Evolutionary conservation across 2,888 invertebrate species (phyloP).

Genomic region (Drosophila putrida): DNA sequence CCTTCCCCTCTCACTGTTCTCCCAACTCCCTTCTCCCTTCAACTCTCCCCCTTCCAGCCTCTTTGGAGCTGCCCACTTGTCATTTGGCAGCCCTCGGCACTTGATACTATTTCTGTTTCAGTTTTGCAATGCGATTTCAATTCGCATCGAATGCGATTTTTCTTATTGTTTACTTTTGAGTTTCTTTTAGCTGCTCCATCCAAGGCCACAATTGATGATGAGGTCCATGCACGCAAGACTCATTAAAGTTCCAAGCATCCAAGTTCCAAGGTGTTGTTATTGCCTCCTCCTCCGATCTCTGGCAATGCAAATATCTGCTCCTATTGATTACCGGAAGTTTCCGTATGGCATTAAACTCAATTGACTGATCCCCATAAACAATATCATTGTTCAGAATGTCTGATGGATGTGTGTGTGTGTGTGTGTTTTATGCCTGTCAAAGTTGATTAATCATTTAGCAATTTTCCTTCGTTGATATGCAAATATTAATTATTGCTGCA

Average conservation of each 20-base stretch:
- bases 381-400: slow-evolving; percentile 22
- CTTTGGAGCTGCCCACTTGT: slow-evolving; percentile 9
- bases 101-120: slow-evolving; percentile 63
- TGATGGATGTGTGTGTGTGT: slow-evolving; percentile 58
- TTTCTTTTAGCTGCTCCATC: slow-evolving; percentile 35
- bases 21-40: too few relatives aligned
- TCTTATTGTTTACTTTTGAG: slow-evolving; percentile 41
- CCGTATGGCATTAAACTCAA: slow-evolving; percentile 45
- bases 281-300: neutral
- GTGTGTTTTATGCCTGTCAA: slow-evolving; percentile 51
- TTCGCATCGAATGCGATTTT: slow-evolving; percentile 19
- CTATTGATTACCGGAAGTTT: slow-evolving; percentile 63
- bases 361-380: slow-evolving; percentile 55
- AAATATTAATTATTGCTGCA: neutral
- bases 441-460: slow-evolving; percentile 35
- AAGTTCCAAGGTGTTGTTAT: slow-evolving; percentile 20
- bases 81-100: slow-evolving; percentile 26
- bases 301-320: neutral
- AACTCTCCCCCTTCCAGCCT: neutral
- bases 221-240: slow-evolving; percentile 40
- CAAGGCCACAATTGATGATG: slow-evolving; percentile 63
- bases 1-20: too few relatives aligned
- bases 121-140: slow-evolving; percentile 35
- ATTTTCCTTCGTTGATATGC: slow-evolving; percentile 11
- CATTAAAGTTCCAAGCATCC: slow-evolving; percentile 30